These are phyloP conservation scores for Abrostola tripartita DNA, from an alignment of 2,888 invertebrate genomes.

Conservation along the genomic window DNA sequence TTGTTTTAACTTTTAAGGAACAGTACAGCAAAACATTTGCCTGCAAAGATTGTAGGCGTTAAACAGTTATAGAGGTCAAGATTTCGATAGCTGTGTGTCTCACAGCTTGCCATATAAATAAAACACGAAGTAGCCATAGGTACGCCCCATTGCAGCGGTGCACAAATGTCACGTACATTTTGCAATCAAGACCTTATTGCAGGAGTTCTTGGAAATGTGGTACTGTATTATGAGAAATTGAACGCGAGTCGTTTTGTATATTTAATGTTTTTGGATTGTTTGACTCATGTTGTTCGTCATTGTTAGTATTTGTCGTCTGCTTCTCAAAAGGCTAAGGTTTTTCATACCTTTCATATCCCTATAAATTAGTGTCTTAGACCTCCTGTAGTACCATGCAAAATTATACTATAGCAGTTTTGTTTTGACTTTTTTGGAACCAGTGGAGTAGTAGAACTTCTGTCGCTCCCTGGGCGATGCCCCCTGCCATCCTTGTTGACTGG, in stretches of 20 bases:
- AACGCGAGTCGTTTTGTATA: constrained; percentile 1
- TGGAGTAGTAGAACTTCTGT: too few species aligned
- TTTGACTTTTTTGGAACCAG: background rate
- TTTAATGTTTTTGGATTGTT: background rate
- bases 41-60: constrained; percentile 32
- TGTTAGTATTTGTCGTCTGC: too few species aligned
- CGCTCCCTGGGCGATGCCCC: too few species aligned
- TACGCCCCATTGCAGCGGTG: constrained; percentile 13
- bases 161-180: constrained; percentile 26
- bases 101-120: constrained; percentile 37
- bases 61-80: constrained; percentile 34
- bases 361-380: background rate
- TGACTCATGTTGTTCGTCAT: background rate
- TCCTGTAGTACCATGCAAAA: background rate
- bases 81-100: constrained; percentile 34
- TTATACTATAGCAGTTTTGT: too few species aligned
- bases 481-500: too few species aligned
- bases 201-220: constrained; percentile 10
- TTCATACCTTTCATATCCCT: too few species aligned
- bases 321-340: too few species aligned
- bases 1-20: background rate
- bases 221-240: constrained; percentile 3
- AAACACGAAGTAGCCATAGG: constrained; percentile 11
- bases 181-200: constrained; percentile 24
- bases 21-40: constrained; percentile 4